These are phyloP conservation scores for Gastracanthus pulcherrimus DNA, from an alignment of 2,888 invertebrate species.

Conservation along the genomic window DNA sequence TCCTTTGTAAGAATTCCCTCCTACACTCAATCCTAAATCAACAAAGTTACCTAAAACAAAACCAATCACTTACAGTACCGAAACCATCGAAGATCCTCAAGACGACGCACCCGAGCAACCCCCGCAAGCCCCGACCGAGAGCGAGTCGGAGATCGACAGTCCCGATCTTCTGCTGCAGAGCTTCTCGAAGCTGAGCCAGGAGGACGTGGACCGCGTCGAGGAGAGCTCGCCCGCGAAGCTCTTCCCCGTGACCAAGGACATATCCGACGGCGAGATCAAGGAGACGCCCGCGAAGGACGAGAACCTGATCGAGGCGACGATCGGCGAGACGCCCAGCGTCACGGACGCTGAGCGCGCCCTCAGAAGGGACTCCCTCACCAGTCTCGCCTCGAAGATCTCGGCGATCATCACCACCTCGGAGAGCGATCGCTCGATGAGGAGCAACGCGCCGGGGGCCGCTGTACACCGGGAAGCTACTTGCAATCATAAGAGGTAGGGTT, in stretches of 20 bases:
- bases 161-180: background rate
- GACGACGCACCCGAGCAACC: too few species aligned
- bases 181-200: background rate
- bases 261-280: constrained; percentile 56
- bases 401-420: constrained; percentile 51
- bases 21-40: too few species aligned
- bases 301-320: constrained; percentile 67
- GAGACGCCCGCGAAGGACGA: constrained; percentile 74
- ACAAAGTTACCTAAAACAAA: too few species aligned
- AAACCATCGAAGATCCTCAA: background rate
- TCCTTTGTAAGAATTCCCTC: too few species aligned
- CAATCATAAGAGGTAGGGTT: too few species aligned
- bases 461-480: too few species aligned
- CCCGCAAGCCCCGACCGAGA: too few species aligned
- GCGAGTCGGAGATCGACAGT: background rate
- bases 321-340: constrained; percentile 73
- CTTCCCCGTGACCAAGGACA: constrained; percentile 64
- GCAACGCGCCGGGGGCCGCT: too few species aligned
- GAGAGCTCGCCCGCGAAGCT: constrained; percentile 67
- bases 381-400: constrained; percentile 70
- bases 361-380: constrained; percentile 68
- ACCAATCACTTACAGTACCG: too few species aligned
- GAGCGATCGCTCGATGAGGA: background rate
- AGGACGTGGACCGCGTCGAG: background rate
- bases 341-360: constrained; percentile 70